Percentiles rank a stretch among this genome's conserved stretches.
Evolutionary conservation across 2,797 vertebrate species (phyloP).

Genomic region (Myiotriccus ornatus): DNA sequence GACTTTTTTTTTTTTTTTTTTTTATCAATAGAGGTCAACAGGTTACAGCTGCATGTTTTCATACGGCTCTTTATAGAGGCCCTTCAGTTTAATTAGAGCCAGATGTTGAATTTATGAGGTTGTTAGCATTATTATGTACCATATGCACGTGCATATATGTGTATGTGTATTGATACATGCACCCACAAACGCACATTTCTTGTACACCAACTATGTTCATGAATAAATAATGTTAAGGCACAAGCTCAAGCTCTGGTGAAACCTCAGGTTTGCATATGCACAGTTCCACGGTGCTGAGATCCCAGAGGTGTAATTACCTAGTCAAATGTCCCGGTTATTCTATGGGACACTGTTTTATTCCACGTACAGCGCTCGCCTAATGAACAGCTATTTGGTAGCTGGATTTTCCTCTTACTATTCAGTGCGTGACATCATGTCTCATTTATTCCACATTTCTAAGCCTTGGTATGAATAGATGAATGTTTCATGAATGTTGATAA

Average conservation of each 20-base stretch:
- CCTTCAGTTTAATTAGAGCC: slow-evolving; percentile 78
- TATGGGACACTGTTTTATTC: not conserved
- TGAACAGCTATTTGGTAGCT: not conserved
- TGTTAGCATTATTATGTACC: slow-evolving; percentile 58
- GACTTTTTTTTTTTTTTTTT: slow-evolving; percentile 36
- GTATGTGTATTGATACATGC: not conserved
- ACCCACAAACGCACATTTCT: not conserved
- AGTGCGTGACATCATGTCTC: not conserved
- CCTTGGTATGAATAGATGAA: slow-evolving; percentile 11
- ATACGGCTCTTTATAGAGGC: slow-evolving; percentile 39
- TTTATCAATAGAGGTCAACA: slow-evolving; percentile 74
- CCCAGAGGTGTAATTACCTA: not conserved
- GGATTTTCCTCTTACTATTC: slow-evolving; percentile 12
- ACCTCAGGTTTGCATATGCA: not conserved
- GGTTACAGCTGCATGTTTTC: slow-evolving; percentile 72
- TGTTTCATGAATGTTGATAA: slow-evolving; percentile 54
- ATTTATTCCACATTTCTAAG: slow-evolving; percentile 42
- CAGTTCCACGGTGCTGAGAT: not conserved
- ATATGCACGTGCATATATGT: not conserved
- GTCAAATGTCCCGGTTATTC: not conserved
- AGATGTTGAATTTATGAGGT: slow-evolving; percentile 73
- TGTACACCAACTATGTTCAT: not conserved
- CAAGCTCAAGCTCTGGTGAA: not conserved
- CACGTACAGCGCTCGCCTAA: not conserved
- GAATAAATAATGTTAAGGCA: not conserved